Conservation (phyloP, 2,113 vertebrate genomes). For the Hyla sarda region DNA sequence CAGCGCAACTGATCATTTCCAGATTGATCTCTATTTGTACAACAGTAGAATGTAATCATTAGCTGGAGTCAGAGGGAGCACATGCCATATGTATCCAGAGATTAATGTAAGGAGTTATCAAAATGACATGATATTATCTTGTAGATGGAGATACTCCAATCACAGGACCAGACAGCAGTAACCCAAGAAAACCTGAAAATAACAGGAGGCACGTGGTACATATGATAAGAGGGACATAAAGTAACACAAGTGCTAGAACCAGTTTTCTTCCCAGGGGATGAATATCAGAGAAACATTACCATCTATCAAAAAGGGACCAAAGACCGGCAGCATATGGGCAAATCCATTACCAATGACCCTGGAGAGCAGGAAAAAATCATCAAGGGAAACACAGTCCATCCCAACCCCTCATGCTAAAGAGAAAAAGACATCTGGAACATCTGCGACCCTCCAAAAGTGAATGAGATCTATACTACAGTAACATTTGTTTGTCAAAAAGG, state of each 20-base stretch:
- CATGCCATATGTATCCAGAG: conserved; percentile 17
- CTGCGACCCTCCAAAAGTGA: background rate
- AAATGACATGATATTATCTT: background rate
- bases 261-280: background rate
- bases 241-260: background rate
- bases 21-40: conserved; percentile 55
- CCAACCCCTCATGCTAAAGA: background rate
- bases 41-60: conserved; percentile 44
- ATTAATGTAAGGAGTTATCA: conserved; percentile 10
- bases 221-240: background rate
- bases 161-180: background rate
- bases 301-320: background rate
- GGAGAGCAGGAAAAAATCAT: background rate
- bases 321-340: conserved; percentile 19
- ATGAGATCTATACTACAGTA: background rate
- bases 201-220: background rate
- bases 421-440: background rate
- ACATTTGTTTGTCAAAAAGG: background rate
- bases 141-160: too few relatives aligned
- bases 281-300: conserved; percentile 15
- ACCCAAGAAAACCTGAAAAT: too few relatives aligned
- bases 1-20: conserved; percentile 31
- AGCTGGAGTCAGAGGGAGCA: background rate
- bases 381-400: background rate
- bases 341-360: conserved; percentile 38